Evolutionary conservation across 2,888 invertebrate species (phyloP), one percentile per base, ranked within the genome.

Genomic region (Hecatera dysodea): DNA sequence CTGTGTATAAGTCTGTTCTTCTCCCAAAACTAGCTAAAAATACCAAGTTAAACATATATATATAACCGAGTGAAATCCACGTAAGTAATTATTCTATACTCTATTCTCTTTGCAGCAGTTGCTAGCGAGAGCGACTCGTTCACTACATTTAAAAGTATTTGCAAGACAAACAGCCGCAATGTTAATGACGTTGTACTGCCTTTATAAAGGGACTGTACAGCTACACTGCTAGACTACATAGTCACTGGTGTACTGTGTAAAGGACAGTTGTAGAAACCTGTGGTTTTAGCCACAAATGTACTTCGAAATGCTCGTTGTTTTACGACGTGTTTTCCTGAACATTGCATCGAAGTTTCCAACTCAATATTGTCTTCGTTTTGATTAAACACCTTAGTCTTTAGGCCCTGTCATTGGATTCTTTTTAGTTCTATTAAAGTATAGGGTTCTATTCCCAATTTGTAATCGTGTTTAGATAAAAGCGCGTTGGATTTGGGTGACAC

Each of bases 111-210:
- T 56, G 60, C 42, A n/a, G 52, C 27, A 1, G 27, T 9, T 9
- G 62, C 17, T 24, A 22, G n/a, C 46, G 24, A 7, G 44, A 27
- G 44, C 63, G 56, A 44, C 56, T 56, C 56, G 74, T 22, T 63
- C 50, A 19, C 6, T 78, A 69, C 52, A 64, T 50, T 56, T 61
- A 66, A 57, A 80, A 80, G 56, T 80, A 62, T 80, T 80, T 75
- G 48, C 80, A 36, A 75, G 67, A 62, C 75, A 62, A 76, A 80
- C 39, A 39, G 48, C 12, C 48, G 61, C 80, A 55, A 79, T 42
- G 80, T 80, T 75, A 80, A 59, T 80, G 76, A 75, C 36, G 60
- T 48, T 46, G n/a, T 64, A 22, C 46, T 24, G 17, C 33, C 27
- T 15, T n/a, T 73, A 62, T 48, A 50, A 15, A 36, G 29, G 24